Conservation (phyloP, 2,113 vertebrate genomes). For the Malaclemys terrapin region DNA sequence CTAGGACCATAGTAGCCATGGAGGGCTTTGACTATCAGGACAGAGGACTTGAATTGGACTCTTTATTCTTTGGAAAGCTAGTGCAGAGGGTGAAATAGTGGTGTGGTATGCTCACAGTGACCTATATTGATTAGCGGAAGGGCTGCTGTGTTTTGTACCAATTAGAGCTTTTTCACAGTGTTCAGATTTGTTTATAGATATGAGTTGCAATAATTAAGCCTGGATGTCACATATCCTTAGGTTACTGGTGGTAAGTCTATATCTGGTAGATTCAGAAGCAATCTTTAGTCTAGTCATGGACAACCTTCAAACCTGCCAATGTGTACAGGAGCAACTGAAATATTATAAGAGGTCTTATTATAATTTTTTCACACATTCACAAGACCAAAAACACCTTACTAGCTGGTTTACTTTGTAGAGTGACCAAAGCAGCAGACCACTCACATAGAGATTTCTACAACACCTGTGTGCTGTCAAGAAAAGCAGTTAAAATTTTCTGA, state of each 20-base stretch:
- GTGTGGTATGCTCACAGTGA: not conserved
- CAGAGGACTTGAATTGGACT: not conserved
- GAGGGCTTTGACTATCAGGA: not conserved
- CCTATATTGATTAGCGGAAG: not conserved
- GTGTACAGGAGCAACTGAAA: not conserved
- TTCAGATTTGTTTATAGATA: not conserved
- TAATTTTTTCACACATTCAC: not conserved
- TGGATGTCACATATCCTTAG: not conserved
- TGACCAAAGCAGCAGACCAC: not conserved
- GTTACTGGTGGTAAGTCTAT: not conserved
- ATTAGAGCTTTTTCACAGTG: not conserved
- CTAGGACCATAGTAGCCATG: not conserved
- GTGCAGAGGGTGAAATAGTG: not conserved
- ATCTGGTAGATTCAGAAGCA: not conserved
- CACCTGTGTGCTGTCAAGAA: not conserved
- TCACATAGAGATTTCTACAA: not conserved
- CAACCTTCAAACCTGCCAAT: not conserved
- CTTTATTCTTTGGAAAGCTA: not conserved
- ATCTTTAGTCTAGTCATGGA: not conserved
- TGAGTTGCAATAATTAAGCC: not conserved
- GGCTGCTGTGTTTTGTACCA: not conserved
- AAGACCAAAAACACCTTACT: not conserved
- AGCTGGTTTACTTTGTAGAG: not conserved
- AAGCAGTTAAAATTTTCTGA: slow-evolving; percentile 7
- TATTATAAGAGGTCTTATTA: not conserved